Conservation (phyloP, 2,888 invertebrate species). For the Drosophila colorata region DNA sequence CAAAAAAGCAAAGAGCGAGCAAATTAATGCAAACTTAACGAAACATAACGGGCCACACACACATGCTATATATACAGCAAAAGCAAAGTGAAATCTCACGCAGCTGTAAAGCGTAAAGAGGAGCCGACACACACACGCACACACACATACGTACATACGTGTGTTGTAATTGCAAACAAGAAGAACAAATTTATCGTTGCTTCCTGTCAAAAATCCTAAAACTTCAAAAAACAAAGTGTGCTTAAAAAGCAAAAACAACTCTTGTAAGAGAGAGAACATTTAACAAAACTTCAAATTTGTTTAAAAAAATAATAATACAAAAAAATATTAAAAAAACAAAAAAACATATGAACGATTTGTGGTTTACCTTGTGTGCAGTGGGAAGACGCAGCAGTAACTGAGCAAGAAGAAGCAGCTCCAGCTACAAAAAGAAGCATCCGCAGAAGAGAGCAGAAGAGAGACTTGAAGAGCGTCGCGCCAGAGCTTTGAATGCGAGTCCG, state of each 20-base stretch:
- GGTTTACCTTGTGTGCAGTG: slow-evolving; percentile 60
- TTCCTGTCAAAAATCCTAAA: slow-evolving; percentile 10
- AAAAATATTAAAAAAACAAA: not conserved
- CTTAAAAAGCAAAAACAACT: not conserved
- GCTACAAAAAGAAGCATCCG: slow-evolving; percentile 9
- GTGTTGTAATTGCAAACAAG: slow-evolving; percentile 4
- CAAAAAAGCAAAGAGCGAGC: slow-evolving; percentile 19
- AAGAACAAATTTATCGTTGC: not conserved
- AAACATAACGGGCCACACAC: slow-evolving; percentile 45
- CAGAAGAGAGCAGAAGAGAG: slow-evolving; percentile 20
- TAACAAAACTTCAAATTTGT: not conserved
- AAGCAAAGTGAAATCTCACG: slow-evolving; percentile 74
- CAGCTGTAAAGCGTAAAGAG: slow-evolving; percentile 33
- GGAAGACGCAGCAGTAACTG: slow-evolving; percentile 32
- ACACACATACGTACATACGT: not conserved
- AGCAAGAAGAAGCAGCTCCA: slow-evolving; percentile 25
- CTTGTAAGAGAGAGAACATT: not conserved
- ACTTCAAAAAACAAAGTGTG: not conserved
- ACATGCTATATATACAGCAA: slow-evolving; percentile 42
- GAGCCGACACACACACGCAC: slow-evolving; percentile 22
- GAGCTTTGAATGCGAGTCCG: slow-evolving; percentile 26
- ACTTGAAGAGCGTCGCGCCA: slow-evolving; percentile 1
- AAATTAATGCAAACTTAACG: slow-evolving; percentile 29
- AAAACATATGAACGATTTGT: slow-evolving; percentile 43
- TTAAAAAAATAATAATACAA: not conserved